Percentiles rank a stretch among this genome's conserved stretches.
These are phyloP conservation scores for Abramis brama DNA, from an alignment of 2,113 vertebrate species.

Conservation along the genomic window DNA sequence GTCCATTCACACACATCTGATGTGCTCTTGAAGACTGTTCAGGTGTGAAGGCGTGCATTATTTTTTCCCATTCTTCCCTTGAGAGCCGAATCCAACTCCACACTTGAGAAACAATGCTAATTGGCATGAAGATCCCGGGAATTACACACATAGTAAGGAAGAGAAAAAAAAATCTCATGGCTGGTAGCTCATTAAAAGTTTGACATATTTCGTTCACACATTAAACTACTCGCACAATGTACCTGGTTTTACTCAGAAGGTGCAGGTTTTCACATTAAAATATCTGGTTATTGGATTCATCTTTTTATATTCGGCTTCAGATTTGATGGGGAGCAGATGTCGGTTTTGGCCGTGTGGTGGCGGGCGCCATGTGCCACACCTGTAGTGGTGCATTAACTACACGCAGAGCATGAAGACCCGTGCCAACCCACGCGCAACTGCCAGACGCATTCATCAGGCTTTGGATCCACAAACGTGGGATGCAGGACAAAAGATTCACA, in stretches of 20 bases:
- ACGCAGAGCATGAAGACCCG: constrained; percentile 3
- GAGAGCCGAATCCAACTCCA: neutral
- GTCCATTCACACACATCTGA: constrained; percentile 24
- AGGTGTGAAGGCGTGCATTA: constrained; percentile 21
- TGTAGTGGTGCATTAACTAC: constrained; percentile 44
- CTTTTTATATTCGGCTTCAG: neutral
- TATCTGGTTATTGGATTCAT: neutral
- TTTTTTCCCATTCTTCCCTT: neutral
- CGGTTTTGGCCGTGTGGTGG: neutral
- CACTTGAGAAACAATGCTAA: constrained; percentile 34
- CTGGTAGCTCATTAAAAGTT: neutral
- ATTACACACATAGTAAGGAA: neutral
- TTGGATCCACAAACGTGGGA: constrained; percentile 5
- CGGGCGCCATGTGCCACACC: constrained; percentile 26
- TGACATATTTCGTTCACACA: neutral
- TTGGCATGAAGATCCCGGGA: neutral
- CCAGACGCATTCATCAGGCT: constrained; percentile 33
- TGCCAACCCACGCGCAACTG: neutral
- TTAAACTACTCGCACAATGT: neutral
- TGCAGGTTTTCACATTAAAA: neutral
- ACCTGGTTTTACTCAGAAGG: neutral
- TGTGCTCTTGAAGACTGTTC: constrained; percentile 8
- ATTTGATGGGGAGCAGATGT: constrained; percentile 43
- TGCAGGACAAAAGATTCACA: constrained; percentile 7
- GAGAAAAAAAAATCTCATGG: neutral